phyloP scores from a whole-genome alignment of 2,113 vertebrate genomes.

The Chlamydotis undulata region DNA sequence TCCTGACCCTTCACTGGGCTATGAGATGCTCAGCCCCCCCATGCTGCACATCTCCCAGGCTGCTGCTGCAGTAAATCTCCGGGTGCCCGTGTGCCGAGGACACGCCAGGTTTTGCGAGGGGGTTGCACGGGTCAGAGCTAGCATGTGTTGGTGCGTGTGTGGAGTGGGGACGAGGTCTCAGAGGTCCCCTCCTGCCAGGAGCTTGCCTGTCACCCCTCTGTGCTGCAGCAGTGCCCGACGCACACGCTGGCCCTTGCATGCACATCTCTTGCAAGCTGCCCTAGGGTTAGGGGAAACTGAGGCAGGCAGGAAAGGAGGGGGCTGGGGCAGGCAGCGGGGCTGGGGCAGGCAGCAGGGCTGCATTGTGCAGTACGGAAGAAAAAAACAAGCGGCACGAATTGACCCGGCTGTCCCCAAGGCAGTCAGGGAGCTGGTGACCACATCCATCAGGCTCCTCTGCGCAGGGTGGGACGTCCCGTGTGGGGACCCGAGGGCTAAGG shows the following conservation, averaged over 20 bases:
- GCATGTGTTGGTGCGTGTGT: rapidly evolving
- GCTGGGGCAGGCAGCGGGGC: background rate
- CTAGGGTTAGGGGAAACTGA: background rate
- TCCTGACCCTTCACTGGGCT: background rate
- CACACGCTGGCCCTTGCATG: rapidly evolving
- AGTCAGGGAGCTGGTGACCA: background rate
- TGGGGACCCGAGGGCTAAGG: background rate
- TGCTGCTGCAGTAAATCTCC: rapidly evolving
- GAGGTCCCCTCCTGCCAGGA: background rate
- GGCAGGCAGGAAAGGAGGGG: background rate
- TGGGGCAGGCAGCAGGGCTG: background rate
- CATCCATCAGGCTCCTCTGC: background rate
- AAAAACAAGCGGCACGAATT: rapidly evolving
- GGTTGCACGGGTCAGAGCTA: rapidly evolving
- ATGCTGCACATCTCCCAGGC: background rate
- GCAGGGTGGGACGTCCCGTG: background rate
- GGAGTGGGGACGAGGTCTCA: background rate
- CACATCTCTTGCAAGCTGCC: background rate
- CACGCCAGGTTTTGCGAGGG: rapidly evolving
- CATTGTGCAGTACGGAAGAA: background rate
- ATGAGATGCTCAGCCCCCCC: rapidly evolving
- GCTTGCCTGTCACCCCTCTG: background rate
- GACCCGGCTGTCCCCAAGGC: background rate
- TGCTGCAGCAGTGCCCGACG: background rate
- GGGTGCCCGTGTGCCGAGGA: rapidly evolving